phyloP scores from a whole-genome alignment of 2,888 invertebrate species.

The Fragum fragum region DNA sequence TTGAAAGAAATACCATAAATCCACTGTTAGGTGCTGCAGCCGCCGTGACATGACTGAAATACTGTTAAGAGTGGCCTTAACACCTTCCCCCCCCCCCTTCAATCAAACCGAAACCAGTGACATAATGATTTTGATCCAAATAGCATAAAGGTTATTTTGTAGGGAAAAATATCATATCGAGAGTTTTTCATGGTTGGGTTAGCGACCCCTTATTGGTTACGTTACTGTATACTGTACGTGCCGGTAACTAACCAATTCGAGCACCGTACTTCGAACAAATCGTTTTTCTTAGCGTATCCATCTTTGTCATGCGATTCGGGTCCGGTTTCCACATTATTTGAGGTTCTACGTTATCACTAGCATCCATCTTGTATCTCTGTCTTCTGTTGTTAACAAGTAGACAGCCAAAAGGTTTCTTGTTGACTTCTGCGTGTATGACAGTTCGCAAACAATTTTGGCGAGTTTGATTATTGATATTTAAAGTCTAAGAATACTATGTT shows the following conservation, averaged over 20 bases:
- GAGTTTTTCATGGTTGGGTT: no score
- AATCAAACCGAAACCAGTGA: no score
- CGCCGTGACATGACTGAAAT: no score
- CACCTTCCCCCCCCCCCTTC: no score
- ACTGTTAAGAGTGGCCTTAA: no score
- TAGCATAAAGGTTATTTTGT: no score
- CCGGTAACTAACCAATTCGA: slow-evolving; percentile 76
- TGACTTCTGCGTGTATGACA: background rate
- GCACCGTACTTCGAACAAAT: slow-evolving; percentile 82
- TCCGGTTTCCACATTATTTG: slow-evolving; percentile 82
- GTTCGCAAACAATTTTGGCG: background rate
- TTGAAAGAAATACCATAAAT: no score
- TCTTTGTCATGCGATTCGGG: slow-evolving; percentile 74
- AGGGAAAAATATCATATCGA: no score
- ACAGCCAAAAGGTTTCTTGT: background rate
- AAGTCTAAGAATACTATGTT: background rate
- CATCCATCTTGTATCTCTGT: slow-evolving; percentile 36
- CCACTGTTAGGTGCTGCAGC: no score
- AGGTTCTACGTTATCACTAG: slow-evolving; percentile 40
- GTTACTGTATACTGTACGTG: background rate
- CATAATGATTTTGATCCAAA: no score
- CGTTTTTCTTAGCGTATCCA: slow-evolving; percentile 79
- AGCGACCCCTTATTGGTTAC: no score
- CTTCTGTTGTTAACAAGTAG: background rate
- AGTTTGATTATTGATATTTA: background rate